Evolutionary conservation across 2,888 invertebrate genomes (phyloP), one percentile per base, ranked within the genome.

Genomic region (Cepaea hortensis): DNA sequence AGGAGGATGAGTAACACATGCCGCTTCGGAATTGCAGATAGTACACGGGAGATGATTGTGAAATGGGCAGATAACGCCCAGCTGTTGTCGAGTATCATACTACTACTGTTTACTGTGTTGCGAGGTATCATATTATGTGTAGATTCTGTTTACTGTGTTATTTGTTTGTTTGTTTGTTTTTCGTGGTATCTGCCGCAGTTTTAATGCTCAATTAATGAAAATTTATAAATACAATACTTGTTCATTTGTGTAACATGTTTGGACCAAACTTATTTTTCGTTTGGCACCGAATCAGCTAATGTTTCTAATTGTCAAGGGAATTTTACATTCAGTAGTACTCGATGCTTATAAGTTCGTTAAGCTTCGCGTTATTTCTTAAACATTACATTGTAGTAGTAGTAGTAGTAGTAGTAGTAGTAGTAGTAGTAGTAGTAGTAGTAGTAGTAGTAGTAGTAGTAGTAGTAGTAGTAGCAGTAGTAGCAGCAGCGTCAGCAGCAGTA

Each of bases 1-100:
- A 76, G 50, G 18, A 18, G 48, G 76, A 50, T 76, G 76, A 76
- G 76, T 76, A 76, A 76, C 76, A 50, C 50, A 50, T 76, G 76
- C 18, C 76, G 18, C 50, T 48, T 5, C 55, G 11, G 55, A 55
- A 55, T 6, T 55, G 5, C 76, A 50, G 7, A 5, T 18, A 50
- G 50, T 48, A 46, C 50, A 50, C 50, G 76, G 50, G 76, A 50
- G 50, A 20, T 20, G 5, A 18, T 48, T 7, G 5, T 48, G 50
- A 50, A 48, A 20, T 15, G 50, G 50, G 7, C 11, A 76, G 50
- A 50, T 3, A 20, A 6, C 48, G 13, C 18, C 20, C 50, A 50
- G 15, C 13, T 76, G 50, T 50, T 20, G 9, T 50, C 50, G 50
- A 20, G 18, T 18, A 7, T 48, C 48, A 9, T 79, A 4, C 48